These are phyloP conservation scores for Sandelia bainsii DNA, from an alignment of 2,797 vertebrate genomes.

Conservation along the genomic window DNA sequence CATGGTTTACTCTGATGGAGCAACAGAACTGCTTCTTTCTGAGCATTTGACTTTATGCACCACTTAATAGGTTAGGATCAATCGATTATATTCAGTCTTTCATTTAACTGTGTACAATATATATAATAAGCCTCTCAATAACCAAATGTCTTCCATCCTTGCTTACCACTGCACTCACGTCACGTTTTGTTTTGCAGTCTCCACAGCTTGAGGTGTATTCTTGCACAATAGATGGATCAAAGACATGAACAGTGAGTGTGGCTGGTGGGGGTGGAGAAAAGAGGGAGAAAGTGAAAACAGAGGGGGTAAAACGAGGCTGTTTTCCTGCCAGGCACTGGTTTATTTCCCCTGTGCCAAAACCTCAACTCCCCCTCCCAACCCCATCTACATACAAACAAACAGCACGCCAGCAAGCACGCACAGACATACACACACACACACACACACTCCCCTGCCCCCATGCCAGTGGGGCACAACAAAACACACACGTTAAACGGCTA, in stretches of 20 bases:
- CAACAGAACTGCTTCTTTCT: not conserved
- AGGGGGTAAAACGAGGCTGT: conserved; percentile 52
- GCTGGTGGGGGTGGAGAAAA: conserved; percentile 53
- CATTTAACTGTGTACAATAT: conserved; percentile 11
- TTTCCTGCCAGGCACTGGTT: conserved; percentile 71
- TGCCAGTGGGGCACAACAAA: conserved; percentile 67
- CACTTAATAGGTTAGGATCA: conserved; percentile 11
- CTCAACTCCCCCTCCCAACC: conserved; percentile 23
- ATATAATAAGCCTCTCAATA: conserved; percentile 17
- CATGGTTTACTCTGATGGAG: not conserved
- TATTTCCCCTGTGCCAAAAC: conserved; percentile 74
- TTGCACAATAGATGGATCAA: conserved; percentile 77
- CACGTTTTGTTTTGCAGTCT: conserved; percentile 46
- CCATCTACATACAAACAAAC: conserved; percentile 75
- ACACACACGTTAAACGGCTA: conserved; percentile 58
- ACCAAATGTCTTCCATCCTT: conserved; percentile 14
- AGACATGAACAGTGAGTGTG: conserved; percentile 58
- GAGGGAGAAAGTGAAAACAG: conserved; percentile 36
- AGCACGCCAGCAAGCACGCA: conserved; percentile 41
- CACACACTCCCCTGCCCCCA: conserved; percentile 32
- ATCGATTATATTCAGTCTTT: conserved; percentile 19
- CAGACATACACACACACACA: conserved; percentile 7
- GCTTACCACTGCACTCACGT: conserved; percentile 3
- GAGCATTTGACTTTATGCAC: conserved; percentile 18
- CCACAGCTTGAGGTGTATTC: conserved; percentile 62